Base-by-base conservation (phyloP, 2,888 invertebrate genomes). In the Cylloceria caligata region DNA sequence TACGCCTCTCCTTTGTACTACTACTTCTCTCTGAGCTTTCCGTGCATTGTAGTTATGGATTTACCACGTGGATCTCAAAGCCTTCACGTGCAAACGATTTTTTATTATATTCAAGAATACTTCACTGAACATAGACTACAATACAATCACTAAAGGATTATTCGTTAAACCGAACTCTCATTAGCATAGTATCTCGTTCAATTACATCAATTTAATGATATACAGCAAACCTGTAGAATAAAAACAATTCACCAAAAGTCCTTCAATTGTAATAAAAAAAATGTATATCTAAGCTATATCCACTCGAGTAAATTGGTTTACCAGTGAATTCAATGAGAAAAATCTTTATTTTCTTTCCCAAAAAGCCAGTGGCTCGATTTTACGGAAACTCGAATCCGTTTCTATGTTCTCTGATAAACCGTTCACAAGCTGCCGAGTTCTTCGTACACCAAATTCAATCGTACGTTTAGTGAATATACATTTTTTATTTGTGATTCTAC, bases 41-140 rank as follows among this genome's bases (percentile, higher is more conserved):
- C 30, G 19, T 42, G 39, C 45, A 2, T 24, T 21, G 19, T 24
- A 21, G 36, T 21, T 52, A 39, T 39, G 9, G n/a, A 68, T 76
- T 34, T 47, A 62, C 76, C 62, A 49, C 76, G 68, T 49, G 60
- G 68, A 67, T n/a, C 21, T 52, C 67, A 42, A 67, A 68, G 57
- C 36, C 73, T 79, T 79, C 49, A 30, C 49, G 49, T 13, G 27
- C 39, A 67, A 68, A 64, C 27, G 24, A n/a, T 1, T 24, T 57
- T 13, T 42, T 5, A 6, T 5, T 34, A 16, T 47, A 39, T 69
- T 36, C 21, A 52, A 13, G 30, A 27, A 49, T 67, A 9, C 47
- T 30, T 49, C 57, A n/a, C n/a, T n/a, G n/a, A n/a, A n/a, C n/a
- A n/a, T n/a, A n/a, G n/a, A n/a, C n/a, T 34, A 6, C 34, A 34